These are phyloP conservation scores for Limosa lapponica DNA, from an alignment of 2,797 vertebrate species.

Conservation along the genomic window DNA sequence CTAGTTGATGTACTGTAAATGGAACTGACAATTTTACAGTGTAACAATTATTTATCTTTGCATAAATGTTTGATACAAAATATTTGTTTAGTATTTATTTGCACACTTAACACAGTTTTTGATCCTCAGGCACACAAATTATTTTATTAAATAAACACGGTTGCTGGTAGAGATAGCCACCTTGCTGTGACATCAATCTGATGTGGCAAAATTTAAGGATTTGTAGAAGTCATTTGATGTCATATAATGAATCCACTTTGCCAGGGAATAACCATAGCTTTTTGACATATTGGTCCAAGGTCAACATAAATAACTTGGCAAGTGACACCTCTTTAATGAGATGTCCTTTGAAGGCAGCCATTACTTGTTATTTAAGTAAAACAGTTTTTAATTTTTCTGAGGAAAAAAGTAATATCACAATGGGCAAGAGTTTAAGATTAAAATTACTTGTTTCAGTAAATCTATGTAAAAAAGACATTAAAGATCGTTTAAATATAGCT, in stretches of 20 bases:
- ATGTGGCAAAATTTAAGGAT: background rate
- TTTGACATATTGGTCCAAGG: background rate
- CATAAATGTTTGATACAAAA: conserved; percentile 81
- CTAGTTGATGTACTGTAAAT: conserved; percentile 71
- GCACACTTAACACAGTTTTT: background rate
- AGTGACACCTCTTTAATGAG: background rate
- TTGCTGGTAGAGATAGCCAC: background rate
- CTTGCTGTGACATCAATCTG: background rate
- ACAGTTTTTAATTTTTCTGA: background rate
- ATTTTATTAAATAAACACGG: background rate
- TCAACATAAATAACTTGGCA: background rate
- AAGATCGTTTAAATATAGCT: background rate
- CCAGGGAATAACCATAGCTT: background rate
- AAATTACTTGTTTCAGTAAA: background rate
- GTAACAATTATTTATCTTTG: conserved; percentile 81
- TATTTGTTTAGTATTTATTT: conserved; percentile 73
- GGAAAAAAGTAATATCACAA: background rate
- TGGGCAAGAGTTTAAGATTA: background rate
- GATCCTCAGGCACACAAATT: background rate
- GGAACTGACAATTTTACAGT: conserved; percentile 74
- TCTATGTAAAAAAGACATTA: background rate
- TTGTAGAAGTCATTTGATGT: background rate
- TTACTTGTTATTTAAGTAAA: background rate
- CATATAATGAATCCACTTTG: background rate
- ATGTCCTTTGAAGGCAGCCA: background rate